Evolutionary conservation across 1,140 invertebrate genomes (phyloP), one percentile per base, ranked within the genome.

Genomic region (Sinonovacula constricta): DNA sequence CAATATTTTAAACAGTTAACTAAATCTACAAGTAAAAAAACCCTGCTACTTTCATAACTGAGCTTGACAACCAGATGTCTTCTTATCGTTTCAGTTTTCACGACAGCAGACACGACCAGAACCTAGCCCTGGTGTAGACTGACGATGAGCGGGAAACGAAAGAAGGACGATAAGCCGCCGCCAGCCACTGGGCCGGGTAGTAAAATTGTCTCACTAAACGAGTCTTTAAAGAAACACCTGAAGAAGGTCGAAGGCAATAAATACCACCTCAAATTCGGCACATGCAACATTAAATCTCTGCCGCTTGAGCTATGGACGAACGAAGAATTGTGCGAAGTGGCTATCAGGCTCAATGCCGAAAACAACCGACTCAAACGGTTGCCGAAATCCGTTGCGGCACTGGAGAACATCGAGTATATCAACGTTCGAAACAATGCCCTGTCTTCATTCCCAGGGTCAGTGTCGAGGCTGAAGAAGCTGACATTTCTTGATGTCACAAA

Each of bases 111-210:
- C n/a, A 28, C 15, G 15, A 5, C 30, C 57, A 60, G 24, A 15
- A n/a, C 66, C n/a, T n/a, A n/a, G n/a, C n/a, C n/a, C n/a, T n/a
- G n/a, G 34, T 22, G 30, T 26, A 28, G 51, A n/a, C 39, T 14
- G 36, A 76, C 26, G 28, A 82, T 81, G 78, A 83, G 81, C 57
- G 79, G 78, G 3, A 79, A 82, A 53, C 67, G 82, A 59, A 91
- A 91, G 81, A 90, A 89, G 81, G 85, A 89, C 28, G 87, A 90
- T 22, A 89, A 90, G 68, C 88, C 88, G 1, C 88, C 88, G 5
- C 90, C 90, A 2, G 85, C 88, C 26, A 88, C 83, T 2, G 90
- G 90, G 0, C 88, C 89, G 0, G 90, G 90, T 31, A 90, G 89
- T 51, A 87, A 88, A 65, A 88, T 91, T 14, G 63, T 87, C 7